Evolutionary conservation across 2,888 invertebrate species (phyloP), one percentile per base, ranked within the genome.

Genomic region (Drosophila suboccidentalis): DNA sequence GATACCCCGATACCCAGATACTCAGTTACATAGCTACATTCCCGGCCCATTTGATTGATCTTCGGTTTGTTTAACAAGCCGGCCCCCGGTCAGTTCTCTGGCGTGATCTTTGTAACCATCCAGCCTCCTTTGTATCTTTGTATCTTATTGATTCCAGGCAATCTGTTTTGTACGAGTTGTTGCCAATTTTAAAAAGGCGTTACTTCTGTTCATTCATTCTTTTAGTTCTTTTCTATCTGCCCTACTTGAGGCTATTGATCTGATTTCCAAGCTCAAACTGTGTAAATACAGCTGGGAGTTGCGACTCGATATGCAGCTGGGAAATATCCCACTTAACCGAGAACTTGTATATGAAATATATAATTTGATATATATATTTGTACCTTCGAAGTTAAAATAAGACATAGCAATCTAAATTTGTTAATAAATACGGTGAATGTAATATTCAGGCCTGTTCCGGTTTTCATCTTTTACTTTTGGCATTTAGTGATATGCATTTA

Each of bases 41-140:
- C 41, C 13, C 53, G 44, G 57, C 51, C 47, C 29, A 57, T 66
- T 72, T 71, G 69, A 81, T 87, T 77, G 87, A 86, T 83, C 77
- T 79, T 60, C 49, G 67, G 71, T 72, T 72, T 84, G 82, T 78
- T 84, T 75, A 80, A 78, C 80, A 78, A 69, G 80, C 57, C 55
- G 60, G 62, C 75, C 70, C 55, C 69, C 67, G 76, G 74, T 71
- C 80, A 85, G 68, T 73, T 64, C 38, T 29, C 53, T 76, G 84
- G 87, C 84, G 82, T 87, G 87, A 84, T 84, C 75, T 72, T 55
- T 78, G 82, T 80, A 62, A 50, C 53, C 53, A 43, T 49, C 29
- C 51, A 38, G 38, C 22, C 39, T 57, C 39, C 29, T 68, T 70
- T 66, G 64, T 68, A 19, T 19, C 19, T 19, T 19, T 57, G 13